phyloP scores from a whole-genome alignment of 2,113 vertebrate genomes.

The Cynopterus brachyotis region DNA sequence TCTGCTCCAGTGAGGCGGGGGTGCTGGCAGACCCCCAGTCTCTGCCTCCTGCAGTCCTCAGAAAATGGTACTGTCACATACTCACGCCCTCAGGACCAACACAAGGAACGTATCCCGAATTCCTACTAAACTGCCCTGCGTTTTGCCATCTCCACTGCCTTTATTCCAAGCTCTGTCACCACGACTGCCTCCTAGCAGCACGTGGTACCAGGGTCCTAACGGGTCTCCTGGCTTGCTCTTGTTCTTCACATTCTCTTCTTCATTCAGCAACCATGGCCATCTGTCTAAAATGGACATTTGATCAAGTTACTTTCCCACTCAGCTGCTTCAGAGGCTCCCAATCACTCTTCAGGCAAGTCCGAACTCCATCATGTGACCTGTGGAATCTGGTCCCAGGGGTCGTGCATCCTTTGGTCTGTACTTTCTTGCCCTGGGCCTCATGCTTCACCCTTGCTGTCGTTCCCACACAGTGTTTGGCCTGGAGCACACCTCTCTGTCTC shows the following conservation, averaged over 20 bases:
- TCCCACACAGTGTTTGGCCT: background rate
- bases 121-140: background rate
- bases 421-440: background rate
- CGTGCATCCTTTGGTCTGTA: background rate
- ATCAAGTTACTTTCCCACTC: background rate
- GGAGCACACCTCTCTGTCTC: background rate
- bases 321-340: background rate
- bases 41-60: background rate
- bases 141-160: background rate
- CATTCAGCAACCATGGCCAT: background rate
- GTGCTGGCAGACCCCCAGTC: background rate
- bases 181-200: background rate
- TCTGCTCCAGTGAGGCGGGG: background rate
- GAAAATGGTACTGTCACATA: background rate
- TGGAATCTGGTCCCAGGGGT: background rate
- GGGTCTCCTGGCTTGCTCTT: background rate
- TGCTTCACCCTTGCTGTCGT: fast-evolving
- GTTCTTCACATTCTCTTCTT: background rate
- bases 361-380: no score
- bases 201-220: background rate
- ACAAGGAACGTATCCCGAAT: background rate
- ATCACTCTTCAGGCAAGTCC: background rate
- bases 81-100: background rate
- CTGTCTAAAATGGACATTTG: background rate
- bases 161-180: background rate